Conservation (phyloP, 2,888 invertebrate species). For the Thymelicus sylvestris region DNA sequence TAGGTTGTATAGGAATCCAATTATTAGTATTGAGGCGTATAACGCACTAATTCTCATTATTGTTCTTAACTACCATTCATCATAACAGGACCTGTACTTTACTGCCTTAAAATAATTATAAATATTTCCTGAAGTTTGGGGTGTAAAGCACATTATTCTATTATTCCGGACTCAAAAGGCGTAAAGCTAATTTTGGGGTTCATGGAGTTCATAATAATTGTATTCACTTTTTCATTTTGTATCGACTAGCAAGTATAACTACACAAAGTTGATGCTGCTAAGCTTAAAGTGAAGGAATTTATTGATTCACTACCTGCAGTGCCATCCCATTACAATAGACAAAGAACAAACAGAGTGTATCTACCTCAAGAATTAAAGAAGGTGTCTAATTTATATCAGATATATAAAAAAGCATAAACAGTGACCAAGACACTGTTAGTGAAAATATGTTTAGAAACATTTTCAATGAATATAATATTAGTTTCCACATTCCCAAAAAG, state of each 20-base stretch:
- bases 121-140: background rate
- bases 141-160: background rate
- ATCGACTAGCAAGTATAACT: too few relatives aligned
- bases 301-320: constrained; percentile 19
- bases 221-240: too few relatives aligned
- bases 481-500: constrained; percentile 11
- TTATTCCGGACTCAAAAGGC: background rate
- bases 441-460: constrained; percentile 10
- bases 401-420: constrained; percentile 6
- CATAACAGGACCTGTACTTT: background rate
- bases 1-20: background rate
- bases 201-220: too few relatives aligned
- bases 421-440: background rate
- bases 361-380: constrained; percentile 22
- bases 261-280: too few relatives aligned
- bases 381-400: constrained; percentile 8
- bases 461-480: constrained; percentile 13
- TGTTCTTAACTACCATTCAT: background rate
- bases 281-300: background rate
- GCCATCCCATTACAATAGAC: constrained; percentile 15
- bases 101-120: background rate
- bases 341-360: constrained; percentile 16
- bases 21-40: background rate
- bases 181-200: too few relatives aligned
- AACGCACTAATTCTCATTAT: background rate